Percentiles rank a stretch among this genome's conserved stretches.
These are phyloP conservation scores for Nibea coibor DNA, from an alignment of 2,113 vertebrate genomes.

Conservation along the genomic window DNA sequence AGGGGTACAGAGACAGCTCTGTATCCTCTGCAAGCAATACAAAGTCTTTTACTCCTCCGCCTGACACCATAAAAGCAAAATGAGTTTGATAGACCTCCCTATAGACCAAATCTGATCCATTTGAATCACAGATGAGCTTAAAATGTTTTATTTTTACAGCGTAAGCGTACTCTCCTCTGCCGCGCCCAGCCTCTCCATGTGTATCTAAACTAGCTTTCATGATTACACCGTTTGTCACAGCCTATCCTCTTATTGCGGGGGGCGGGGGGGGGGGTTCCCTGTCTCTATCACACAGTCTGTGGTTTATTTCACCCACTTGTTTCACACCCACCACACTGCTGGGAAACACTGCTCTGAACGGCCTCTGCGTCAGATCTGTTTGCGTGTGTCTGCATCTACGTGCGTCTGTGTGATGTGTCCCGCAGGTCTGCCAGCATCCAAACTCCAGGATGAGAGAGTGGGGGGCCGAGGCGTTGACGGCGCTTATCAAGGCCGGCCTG, in stretches of 20 bases:
- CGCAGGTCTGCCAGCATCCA: conserved; percentile 97
- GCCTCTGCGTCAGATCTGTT: conserved; percentile 41
- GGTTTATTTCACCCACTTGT: conserved; percentile 49
- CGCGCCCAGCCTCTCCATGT: conserved; percentile 47
- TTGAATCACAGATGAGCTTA: conserved; percentile 7
- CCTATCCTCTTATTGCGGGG: conserved; percentile 35
- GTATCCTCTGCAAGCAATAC: neutral
- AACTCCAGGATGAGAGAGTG: conserved; percentile 99
- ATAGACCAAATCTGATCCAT: conserved; percentile 5
- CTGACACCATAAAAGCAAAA: neutral
- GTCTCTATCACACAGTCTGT: conserved; percentile 32
- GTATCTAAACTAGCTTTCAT: conserved; percentile 37
- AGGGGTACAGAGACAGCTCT: neutral
- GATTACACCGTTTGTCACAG: conserved; percentile 48
- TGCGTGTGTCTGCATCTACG: conserved; percentile 54
- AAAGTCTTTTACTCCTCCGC: neutral
- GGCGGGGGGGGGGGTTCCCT: conserved; percentile 13
- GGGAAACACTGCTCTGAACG: conserved; percentile 38
- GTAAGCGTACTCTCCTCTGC: neutral
- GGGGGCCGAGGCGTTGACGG: conserved; percentile 97
- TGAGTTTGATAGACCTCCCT: neutral
- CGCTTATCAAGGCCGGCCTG: conserved; percentile 96
- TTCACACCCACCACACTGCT: conserved; percentile 37
- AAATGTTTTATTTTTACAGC: neutral
- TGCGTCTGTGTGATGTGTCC: conserved; percentile 57